These are phyloP conservation scores for Paradisaea rubra DNA, from an alignment of 2,113 vertebrate species.

Conservation along the genomic window DNA sequence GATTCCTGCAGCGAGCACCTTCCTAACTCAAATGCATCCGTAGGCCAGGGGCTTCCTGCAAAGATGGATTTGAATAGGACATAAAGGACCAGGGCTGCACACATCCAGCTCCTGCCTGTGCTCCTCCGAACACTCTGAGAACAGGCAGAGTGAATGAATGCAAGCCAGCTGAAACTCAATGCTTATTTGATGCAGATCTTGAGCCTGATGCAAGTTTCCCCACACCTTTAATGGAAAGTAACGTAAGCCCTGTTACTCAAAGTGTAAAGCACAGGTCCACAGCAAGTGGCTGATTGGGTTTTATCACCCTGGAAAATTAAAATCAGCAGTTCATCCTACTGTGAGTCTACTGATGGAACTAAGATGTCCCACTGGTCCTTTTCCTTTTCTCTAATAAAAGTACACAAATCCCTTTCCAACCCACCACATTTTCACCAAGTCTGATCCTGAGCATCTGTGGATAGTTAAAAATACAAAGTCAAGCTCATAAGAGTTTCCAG, in stretches of 20 bases:
- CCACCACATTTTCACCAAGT: background rate
- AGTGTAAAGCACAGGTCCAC: background rate
- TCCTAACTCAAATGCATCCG: background rate
- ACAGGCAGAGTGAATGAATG: background rate
- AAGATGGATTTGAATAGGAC: background rate
- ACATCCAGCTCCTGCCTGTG: background rate
- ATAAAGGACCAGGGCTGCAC: background rate
- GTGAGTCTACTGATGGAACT: background rate
- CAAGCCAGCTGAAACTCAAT: background rate
- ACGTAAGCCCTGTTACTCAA: background rate
- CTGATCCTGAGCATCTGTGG: background rate
- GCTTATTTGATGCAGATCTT: background rate
- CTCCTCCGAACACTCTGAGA: background rate
- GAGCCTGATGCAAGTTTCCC: background rate
- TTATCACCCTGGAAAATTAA: background rate
- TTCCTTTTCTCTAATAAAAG: background rate
- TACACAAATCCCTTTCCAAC: background rate
- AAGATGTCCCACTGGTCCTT: background rate
- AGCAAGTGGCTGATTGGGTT: background rate
- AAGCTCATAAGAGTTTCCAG: background rate
- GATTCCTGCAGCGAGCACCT: background rate
- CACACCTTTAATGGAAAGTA: background rate
- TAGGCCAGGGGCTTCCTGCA: background rate
- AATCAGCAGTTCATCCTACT: background rate
- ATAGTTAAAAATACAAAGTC: slow-evolving; percentile 41